phyloP scores from a whole-genome alignment of 2,113 vertebrate species.

The Triplophysa dalaica region DNA sequence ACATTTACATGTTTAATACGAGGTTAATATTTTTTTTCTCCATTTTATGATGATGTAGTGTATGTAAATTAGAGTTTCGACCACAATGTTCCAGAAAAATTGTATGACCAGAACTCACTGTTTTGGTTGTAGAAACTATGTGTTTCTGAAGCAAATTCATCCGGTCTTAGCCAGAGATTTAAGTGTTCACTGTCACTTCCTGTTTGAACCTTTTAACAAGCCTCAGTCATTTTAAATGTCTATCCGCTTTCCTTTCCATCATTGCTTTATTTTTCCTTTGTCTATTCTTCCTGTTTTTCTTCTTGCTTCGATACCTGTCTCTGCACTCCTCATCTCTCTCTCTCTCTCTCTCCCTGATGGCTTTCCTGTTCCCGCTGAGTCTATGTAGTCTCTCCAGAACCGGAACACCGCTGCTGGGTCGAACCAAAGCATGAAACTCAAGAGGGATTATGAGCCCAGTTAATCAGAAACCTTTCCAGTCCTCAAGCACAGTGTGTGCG shows the following conservation, averaged over 20 bases:
- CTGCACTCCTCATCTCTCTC: constrained; percentile 31
- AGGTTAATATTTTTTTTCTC: no score
- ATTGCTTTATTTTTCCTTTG: neutral
- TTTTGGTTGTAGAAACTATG: no score
- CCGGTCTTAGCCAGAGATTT: neutral
- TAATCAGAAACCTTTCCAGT: constrained; percentile 51
- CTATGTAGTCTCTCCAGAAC: constrained; percentile 35
- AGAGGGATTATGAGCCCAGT: constrained; percentile 54
- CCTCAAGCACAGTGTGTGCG: constrained; percentile 40
- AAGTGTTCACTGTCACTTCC: neutral
- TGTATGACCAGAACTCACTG: no score
- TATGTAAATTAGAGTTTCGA: no score
- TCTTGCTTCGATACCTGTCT: neutral
- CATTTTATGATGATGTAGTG: no score
- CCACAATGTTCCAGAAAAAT: no score
- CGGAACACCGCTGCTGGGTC: constrained; percentile 42
- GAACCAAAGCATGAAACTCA: constrained; percentile 36
- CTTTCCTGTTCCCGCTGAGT: constrained; percentile 22
- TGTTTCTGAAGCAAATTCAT: neutral
- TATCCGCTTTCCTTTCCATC: neutral
- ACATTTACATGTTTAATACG: no score
- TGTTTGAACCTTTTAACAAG: neutral
- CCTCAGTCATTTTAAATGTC: neutral
- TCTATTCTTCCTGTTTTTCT: constrained; percentile 5
- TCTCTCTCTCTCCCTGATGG: constrained; percentile 39